Base-by-base conservation (phyloP, 2,113 vertebrate genomes). In the Pangasianodon hypophthalmus region DNA sequence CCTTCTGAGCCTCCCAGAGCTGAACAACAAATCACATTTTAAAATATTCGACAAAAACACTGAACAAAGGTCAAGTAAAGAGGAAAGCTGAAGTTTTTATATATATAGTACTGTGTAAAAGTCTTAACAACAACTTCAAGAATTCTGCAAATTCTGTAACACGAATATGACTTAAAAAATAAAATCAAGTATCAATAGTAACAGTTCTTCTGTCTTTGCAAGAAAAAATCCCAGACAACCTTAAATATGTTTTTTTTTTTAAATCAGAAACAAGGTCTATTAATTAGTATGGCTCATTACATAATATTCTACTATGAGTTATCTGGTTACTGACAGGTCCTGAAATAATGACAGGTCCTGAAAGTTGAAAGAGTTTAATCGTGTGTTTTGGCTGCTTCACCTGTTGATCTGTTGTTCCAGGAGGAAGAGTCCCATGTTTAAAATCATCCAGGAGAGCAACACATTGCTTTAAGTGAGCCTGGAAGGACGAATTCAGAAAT, bases 1-100 rank as follows among this genome's bases (percentile, higher is more conserved):
- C 97, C 95, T 99, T 99, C 94, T 99, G 98, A 87, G 98, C 98
- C 90, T 97, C 97, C 98, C 98, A 99, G 87, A 99, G 96, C 98
- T 96, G 87, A 82, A 82, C 48, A 64, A 89, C 50, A 85, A 77
- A 69, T 14, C 4, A 88, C 67, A 44, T 60, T 75, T 21, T 32
- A 62, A 18, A 84, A 77, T 67, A 52, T 19, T 21, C 13, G 58
- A 85, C 44, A 19, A 87, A 90, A 71, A 71, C 8, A 41, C 46
- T 41, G 8, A 44, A 46, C 10, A 84, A 69, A 67, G 1, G 41
- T 52, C 48, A 86, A 11, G 29, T 32, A 54, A 86, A 86, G 48
- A 32, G 29, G 54, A 37, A 48, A 85, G 41, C 4, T 13, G 10
- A 7, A 21, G 8, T 19, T 56, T 44, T 60, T 60, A 41, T 44